These are phyloP conservation scores for Chaunax sp. DNA, from an alignment of 2,797 vertebrate genomes.

Conservation along the genomic window DNA sequence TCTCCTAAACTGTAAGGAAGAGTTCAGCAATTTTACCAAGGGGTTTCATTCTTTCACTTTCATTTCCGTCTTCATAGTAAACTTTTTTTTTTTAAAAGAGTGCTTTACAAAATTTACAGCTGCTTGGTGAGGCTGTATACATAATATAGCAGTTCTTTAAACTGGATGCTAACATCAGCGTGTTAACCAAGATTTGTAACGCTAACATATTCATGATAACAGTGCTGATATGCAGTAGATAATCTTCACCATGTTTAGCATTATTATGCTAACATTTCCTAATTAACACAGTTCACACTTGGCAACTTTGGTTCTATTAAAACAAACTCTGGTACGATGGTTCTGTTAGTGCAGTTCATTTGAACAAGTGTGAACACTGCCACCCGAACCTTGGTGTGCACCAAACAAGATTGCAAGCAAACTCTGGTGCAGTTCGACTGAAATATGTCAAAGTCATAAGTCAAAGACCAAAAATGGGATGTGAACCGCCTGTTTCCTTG, in stretches of 20 bases:
- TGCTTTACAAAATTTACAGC: neutral
- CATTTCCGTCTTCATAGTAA: neutral
- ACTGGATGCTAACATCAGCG: neutral
- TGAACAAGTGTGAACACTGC: too few species aligned
- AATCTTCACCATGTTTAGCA: neutral
- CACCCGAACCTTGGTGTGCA: too few species aligned
- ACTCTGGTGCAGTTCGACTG: too few species aligned
- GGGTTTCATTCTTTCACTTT: constrained; percentile 12
- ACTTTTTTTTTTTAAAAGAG: neutral
- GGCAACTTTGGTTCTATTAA: too few species aligned
- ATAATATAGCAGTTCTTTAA: neutral
- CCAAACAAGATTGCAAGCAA: too few species aligned
- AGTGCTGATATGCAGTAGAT: neutral
- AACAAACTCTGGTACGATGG: too few species aligned
- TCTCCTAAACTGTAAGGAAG: neutral
- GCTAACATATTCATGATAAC: neutral
- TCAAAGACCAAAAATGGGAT: too few species aligned
- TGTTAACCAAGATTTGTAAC: neutral
- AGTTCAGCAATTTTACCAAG: neutral
- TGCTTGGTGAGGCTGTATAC: neutral
- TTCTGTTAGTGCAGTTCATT: too few species aligned
- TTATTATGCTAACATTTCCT: too few species aligned
- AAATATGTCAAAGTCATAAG: too few species aligned
- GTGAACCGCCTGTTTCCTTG: too few species aligned
- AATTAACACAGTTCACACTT: too few species aligned